phyloP scores from a whole-genome alignment of 1,140 invertebrate genomes.

The Zaprionus tsacasi region DNA sequence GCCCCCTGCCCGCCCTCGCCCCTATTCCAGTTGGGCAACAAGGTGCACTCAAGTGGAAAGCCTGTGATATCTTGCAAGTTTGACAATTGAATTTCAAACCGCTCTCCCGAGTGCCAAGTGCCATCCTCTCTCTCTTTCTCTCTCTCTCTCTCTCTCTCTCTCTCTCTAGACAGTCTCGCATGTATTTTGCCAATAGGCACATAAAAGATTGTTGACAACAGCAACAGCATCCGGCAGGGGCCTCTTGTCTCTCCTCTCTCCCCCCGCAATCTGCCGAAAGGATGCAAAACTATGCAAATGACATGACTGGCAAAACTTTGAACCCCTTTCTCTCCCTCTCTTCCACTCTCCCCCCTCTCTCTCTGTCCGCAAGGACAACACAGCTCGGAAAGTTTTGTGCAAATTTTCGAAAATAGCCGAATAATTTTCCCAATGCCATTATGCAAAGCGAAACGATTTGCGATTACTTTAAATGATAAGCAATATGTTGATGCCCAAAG shows the following conservation, averaged over 20 bases:
- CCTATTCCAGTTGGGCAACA: background rate
- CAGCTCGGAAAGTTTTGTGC: slow-evolving; percentile 25
- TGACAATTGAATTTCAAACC: slow-evolving; percentile 76
- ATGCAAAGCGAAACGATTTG: slow-evolving; percentile 79
- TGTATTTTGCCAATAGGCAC: slow-evolving; percentile 77
- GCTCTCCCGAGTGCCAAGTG: slow-evolving; percentile 7
- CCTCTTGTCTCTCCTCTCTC: background rate
- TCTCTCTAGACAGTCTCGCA: slow-evolving; percentile 30
- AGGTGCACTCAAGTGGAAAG: slow-evolving; percentile 62
- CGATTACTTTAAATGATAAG: slow-evolving; percentile 81
- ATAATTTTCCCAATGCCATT: slow-evolving; percentile 65
- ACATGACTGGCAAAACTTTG: slow-evolving; percentile 78
- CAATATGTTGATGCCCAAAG: slow-evolving; percentile 57
- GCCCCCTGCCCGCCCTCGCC: background rate
- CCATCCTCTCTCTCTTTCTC: background rate
- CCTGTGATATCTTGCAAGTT: slow-evolving; percentile 74
- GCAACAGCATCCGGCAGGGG: slow-evolving; percentile 54
- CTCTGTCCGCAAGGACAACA: background rate
- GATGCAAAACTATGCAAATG: slow-evolving; percentile 78
- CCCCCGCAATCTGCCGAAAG: slow-evolving; percentile 15
- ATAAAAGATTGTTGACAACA: slow-evolving; percentile 82
- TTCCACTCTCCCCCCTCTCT: slow-evolving; percentile 10
- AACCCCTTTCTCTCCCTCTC: slow-evolving; percentile 15
- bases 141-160: slow-evolving; percentile 1
- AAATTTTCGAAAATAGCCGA: slow-evolving; percentile 48